Percentiles rank a stretch among this genome's conserved stretches.
Conservation (phyloP, 1,140 invertebrate genomes). For the Pseudoatta argentina region DNA sequence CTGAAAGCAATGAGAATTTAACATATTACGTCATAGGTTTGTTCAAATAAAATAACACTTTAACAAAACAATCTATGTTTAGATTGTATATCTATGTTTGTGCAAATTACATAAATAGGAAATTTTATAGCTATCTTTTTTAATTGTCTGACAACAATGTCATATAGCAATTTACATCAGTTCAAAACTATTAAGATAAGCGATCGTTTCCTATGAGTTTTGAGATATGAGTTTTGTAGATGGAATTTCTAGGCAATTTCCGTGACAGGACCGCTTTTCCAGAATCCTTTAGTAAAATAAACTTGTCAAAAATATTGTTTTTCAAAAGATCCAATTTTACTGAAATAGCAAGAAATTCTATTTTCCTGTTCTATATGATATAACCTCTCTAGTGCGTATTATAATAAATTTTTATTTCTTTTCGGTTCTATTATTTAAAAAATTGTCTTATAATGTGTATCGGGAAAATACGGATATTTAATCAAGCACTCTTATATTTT, state of each 20-base stretch:
- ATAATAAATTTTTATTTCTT: not conserved
- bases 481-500: not conserved
- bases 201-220: not conserved
- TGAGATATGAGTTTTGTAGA: conserved; percentile 5
- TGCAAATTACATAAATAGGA: not conserved
- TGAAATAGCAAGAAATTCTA: conserved; percentile 23
- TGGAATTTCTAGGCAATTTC: conserved; percentile 13
- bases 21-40: not conserved
- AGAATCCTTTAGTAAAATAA: not conserved
- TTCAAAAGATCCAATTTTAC: conserved; percentile 1
- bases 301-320: not conserved
- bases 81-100: not conserved
- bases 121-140: conserved; percentile 2
- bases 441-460: not conserved
- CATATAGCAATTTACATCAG: not conserved
- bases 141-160: not conserved
- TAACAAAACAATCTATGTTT: not conserved
- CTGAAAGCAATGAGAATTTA: not conserved
- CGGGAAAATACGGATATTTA: not conserved
- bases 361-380: not conserved
- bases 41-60: conserved; percentile 1
- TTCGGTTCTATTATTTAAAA: not conserved
- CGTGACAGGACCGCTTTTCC: not conserved
- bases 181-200: not conserved
- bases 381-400: not conserved